Base-by-base conservation (phyloP, 1,140 invertebrate genomes). In the Callitettix versicolor region DNA sequence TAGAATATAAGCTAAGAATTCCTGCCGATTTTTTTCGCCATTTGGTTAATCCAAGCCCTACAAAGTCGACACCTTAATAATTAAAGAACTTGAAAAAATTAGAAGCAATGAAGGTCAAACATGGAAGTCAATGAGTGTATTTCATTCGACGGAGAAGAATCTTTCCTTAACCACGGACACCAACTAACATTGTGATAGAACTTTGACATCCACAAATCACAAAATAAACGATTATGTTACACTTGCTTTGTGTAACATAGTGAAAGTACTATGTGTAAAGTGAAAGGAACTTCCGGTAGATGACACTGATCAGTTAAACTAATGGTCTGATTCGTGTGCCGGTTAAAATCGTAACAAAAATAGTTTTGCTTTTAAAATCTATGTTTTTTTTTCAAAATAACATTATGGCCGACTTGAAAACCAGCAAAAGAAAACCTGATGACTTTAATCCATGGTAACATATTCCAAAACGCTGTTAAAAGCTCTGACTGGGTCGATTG, bases 251-350 rank as follows among this genome's bases (percentile, higher is more conserved):
- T n/a, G n/a, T n/a, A n/a, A n/a, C n/a, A n/a, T n/a, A n/a, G n/a
- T n/a, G n/a, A n/a, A n/a, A n/a, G n/a, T n/a, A n/a, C n/a, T n/a
- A n/a, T n/a, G n/a, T n/a, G n/a, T n/a, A n/a, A n/a, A 64, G 52
- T 63, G 17, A 65, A 69, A 63, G 64, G 61, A 18, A 55, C 60
- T 42, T 61, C 67, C 46, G 65, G 64, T 18, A 51, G 62, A 42
- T 64, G 66, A 1, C 24, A 56, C 66, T 21, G 60, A 65, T 43
- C 7, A 66, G 21, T 55, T 70, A 42, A 61, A 65, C 44, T 56
- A 71, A 15, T 71, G 65, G 68, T 63, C 58, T 43, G 65, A 70
- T 58, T 68, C 60, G 20, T 69, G 66, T 48, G 69, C 65, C 3
- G 67, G 66, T 4, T 67, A 68, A 59, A 70, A 69, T 30, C 7